Conservation (phyloP, 2,113 vertebrate genomes). For the Columbina picui region DNA sequence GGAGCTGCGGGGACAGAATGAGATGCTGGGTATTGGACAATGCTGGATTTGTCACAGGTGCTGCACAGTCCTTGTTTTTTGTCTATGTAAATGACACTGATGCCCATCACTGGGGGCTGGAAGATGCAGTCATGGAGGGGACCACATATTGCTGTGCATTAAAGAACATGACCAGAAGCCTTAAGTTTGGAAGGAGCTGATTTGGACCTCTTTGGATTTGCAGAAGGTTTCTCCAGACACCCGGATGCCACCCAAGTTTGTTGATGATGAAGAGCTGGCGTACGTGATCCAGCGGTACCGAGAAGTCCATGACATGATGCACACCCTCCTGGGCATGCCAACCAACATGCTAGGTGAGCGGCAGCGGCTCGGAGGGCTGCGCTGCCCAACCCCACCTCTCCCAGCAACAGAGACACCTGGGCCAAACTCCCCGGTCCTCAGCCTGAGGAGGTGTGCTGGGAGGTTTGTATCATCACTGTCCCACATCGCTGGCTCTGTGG, state of each 20-base stretch:
- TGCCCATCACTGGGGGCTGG: not conserved
- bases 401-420: not conserved
- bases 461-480: not conserved
- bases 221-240: constrained; percentile 93
- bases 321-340: constrained; percentile 94
- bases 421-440: not conserved
- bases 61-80: not conserved
- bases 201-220: not conserved
- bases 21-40: not conserved
- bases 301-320: constrained; percentile 92
- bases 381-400: not conserved
- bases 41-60: not conserved
- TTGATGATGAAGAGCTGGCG: constrained; percentile 92
- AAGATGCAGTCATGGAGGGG: not conserved
- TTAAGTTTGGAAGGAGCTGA: not conserved
- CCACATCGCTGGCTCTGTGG: not conserved
- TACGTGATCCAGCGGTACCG: constrained; percentile 95
- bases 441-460: fast-evolving
- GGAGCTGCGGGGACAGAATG: not conserved
- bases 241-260: constrained; percentile 87
- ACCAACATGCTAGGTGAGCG: constrained; percentile 94
- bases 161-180: not conserved
- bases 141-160: not conserved
- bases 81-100: not conserved
- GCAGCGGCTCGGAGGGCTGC: not conserved